These are phyloP conservation scores for Cercopithecus petaurista DNA, from an alignment of 2,797 vertebrate genomes.

Conservation along the genomic window DNA sequence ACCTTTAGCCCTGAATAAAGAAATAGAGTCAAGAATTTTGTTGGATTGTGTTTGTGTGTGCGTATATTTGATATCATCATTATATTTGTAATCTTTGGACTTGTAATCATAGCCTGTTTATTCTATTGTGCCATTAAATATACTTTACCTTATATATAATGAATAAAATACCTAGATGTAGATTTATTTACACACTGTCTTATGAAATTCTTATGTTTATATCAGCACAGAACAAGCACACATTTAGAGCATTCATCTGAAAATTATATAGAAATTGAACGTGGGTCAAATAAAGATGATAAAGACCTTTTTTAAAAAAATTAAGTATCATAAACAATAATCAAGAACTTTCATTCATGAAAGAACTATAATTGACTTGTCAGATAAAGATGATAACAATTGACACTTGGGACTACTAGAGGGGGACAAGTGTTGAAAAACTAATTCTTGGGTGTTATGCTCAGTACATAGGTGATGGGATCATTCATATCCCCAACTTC, in stretches of 20 bases:
- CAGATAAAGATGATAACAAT: not conserved
- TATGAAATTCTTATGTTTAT: not conserved
- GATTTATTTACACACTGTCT: not conserved
- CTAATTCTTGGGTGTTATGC: not conserved
- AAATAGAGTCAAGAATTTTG: not conserved
- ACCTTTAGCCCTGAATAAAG: not conserved
- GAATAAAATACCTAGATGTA: not conserved
- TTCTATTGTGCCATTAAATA: constrained; percentile 1
- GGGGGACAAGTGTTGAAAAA: not conserved
- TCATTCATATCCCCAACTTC: not conserved
- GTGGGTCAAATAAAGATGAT: not conserved
- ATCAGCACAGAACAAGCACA: not conserved
- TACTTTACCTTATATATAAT: not conserved
- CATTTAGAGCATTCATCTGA: not conserved
- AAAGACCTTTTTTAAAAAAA: not conserved
- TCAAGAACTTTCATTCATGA: not conserved
- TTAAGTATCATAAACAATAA: not conserved
- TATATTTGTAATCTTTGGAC: not conserved
- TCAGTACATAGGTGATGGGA: not conserved
- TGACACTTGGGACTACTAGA: not conserved
- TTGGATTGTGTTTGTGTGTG: not conserved
- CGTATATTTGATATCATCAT: not conserved
- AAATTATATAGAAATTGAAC: not conserved
- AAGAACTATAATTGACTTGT: not conserved
- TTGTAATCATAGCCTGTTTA: constrained; percentile 5